Base-by-base conservation (phyloP, 2,797 vertebrate species). In the Botia almorhae region DNA sequence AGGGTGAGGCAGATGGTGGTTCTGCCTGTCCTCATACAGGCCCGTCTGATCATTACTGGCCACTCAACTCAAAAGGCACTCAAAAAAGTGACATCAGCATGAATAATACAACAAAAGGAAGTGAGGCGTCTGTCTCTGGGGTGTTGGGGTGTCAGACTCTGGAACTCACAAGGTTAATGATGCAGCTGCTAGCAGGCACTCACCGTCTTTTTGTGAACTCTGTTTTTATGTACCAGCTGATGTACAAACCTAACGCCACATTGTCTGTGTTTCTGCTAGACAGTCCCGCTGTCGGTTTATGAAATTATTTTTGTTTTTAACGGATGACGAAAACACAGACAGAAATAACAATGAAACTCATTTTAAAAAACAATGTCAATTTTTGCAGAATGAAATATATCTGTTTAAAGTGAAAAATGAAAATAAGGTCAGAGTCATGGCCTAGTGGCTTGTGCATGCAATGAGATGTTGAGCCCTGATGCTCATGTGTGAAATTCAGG, bases 71-170 rank as follows among this genome's bases (percentile, higher is more conserved):
- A 60, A 80, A 63, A 73, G 63, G 69, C 48, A 64, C 67, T 74
- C 33, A 56, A 61, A 74, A 29, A 74, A 71, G 72, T 75, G 79
- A 83, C 79, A 72, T 70, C 12, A 60, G 79, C 65, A 82, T 83
- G 56, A 85, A 85, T 85, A 72, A 83, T 78, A 71, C 56, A 80
- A 76, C 72, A 85, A 70, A 77, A 72, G 75, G 69, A 82, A 63
- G 84, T 16, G n/a, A 68, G n/a, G 74, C 7, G 83, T 55, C 83
- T 85, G 82, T 82, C 82, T 81, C 87, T 64, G 75, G 73, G 83
- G 83, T 82, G 78, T 86, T 83, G 80, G 78, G 69, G 78, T 81
- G 19, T 80, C 83, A 65, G 77, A 17, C 50, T 74, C 82, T 70
- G 7, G 13, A n/a, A 12, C 19, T 73, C 23, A 1, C 29, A 16